Evolutionary conservation across 2,113 vertebrate species (phyloP).

Genomic region (Hippocampus barbouri): DNA sequence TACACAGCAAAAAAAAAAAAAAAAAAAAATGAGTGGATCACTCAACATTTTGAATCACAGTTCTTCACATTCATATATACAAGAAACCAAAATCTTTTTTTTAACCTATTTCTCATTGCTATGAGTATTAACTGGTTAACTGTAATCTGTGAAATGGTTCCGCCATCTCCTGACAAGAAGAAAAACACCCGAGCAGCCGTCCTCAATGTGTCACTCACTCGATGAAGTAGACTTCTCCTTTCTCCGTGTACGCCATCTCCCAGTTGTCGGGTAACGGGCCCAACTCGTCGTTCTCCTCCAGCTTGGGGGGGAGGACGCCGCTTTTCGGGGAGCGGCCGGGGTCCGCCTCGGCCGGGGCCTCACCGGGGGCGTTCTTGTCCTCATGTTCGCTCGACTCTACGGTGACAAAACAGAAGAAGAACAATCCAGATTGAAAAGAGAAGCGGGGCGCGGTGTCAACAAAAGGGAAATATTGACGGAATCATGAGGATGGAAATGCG

Average conservation of each 20-base stretch:
- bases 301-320: slow-evolving; percentile 63
- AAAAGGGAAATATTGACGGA: too few species aligned
- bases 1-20: too few species aligned
- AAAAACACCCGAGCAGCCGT: not conserved
- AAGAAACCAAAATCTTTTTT: too few species aligned
- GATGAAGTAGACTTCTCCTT: slow-evolving; percentile 98
- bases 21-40: too few species aligned
- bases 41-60: too few species aligned
- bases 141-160: too few species aligned
- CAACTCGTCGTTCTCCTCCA: slow-evolving; percentile 85
- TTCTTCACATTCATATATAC: too few species aligned
- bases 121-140: too few species aligned
- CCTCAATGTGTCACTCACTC: slow-evolving; percentile 79
- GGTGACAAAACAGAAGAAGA: slow-evolving; percentile 28
- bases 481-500: too few species aligned
- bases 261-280: slow-evolving; percentile 94
- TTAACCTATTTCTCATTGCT: too few species aligned
- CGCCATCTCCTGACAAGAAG: not conserved
- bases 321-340: slow-evolving; percentile 77
- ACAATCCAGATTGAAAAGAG: slow-evolving; percentile 30
- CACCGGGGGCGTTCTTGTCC: slow-evolving; percentile 84
- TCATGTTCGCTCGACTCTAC: slow-evolving; percentile 95
- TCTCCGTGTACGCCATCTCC: slow-evolving; percentile 99
- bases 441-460: not conserved
- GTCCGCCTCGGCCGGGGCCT: slow-evolving; percentile 78